Evolutionary conservation across 2,797 vertebrate genomes (phyloP), one percentile per base, ranked within the genome.

Genomic region (Semotilus atromaculatus): DNA sequence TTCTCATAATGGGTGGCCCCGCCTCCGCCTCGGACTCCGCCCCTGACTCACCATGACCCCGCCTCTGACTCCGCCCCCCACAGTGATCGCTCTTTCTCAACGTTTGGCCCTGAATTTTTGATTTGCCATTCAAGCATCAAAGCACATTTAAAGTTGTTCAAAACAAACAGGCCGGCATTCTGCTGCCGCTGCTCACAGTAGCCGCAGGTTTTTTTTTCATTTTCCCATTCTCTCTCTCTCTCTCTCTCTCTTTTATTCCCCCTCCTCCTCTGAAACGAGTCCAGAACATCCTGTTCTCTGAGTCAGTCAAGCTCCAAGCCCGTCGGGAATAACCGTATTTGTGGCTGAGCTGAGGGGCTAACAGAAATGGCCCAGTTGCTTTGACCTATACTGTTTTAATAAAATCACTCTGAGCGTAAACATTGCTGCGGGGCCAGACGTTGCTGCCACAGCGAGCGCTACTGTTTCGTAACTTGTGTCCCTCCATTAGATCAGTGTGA

Each of bases 311-410:
- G 58, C 72, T 66, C 80, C 34, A 8, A 77, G 66, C 80, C 82
- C 60, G 36, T 40, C 11, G 76, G 83, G 79, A 68, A 81, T 38
- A 79, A 81, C 40, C 66, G 48, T 82, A 80, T 84, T 81, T 81
- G 64, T 70, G 73, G 75, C 60, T 40, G 73, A 64, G 78, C 72
- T 83, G 68, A 40, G 60, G 81, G 83, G 75, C 58, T 55, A 83
- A 83, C 83, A 77, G 55, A 82, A 60, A 86, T 67, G 86, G 80
- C 76, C 80, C 67, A 58, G 82, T 84, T 85, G 82, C 85, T 88
- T 81, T 86, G 88, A 89, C 82, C 85, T 89, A 84, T 80, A 82
- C 86, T 88, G 86, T 18, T 58, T 86, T 86, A 86, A 86, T 86
- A 83, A 81, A 86, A 86, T 85, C 80, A 85, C 85, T 83, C 48